phyloP scores from a whole-genome alignment of 2,888 invertebrate species.

The Agriopis marginaria region DNA sequence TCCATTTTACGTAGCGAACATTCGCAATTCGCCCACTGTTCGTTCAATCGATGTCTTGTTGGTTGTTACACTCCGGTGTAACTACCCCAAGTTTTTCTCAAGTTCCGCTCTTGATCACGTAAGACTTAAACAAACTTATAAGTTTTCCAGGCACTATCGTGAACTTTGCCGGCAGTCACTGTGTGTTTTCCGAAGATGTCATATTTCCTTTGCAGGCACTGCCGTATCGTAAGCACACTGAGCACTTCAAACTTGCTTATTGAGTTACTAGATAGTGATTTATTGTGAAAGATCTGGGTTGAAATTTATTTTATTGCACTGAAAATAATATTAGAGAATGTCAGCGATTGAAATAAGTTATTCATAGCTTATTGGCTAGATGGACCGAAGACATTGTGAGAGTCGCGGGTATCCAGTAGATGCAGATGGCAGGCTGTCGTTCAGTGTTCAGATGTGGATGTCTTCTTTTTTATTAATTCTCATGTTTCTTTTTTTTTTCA shows the following conservation, averaged over 20 bases:
- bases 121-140: conserved; percentile 35
- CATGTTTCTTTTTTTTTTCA: no score
- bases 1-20: no score
- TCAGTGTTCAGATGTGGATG: no score
- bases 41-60: not conserved
- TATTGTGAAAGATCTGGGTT: conserved; percentile 21
- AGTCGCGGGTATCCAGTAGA: no score
- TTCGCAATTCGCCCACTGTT: no score
- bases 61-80: conserved; percentile 23
- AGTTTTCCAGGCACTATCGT: conserved; percentile 31
- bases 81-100: conserved; percentile 27
- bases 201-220: conserved; percentile 37
- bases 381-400: no score
- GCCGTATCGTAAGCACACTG: conserved; percentile 28
- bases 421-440: no score
- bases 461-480: no score
- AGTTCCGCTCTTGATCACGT: conserved; percentile 40
- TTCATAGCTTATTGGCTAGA: not conserved
- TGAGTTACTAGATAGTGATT: conserved; percentile 30
- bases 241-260: conserved; percentile 39
- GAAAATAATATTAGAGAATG: not conserved
- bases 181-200: conserved; percentile 42
- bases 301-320: conserved; percentile 4
- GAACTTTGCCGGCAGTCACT: conserved; percentile 36
- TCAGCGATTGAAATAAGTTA: not conserved